Conservation (phyloP, 1,140 invertebrate genomes). For the Rhyacophila brunnea region DNA sequence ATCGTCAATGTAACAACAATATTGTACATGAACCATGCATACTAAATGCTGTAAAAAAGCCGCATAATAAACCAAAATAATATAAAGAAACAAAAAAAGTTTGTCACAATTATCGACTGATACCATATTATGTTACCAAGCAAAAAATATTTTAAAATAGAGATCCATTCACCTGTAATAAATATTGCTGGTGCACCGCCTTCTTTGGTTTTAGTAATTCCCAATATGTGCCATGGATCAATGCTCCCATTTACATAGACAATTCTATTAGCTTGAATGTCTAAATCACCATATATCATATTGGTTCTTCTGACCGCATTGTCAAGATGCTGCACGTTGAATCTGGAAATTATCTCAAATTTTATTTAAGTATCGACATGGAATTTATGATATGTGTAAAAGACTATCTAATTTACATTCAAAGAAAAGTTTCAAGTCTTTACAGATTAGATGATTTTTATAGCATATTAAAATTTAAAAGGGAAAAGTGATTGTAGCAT, state of each 20-base stretch:
- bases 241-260: constrained; percentile 88
- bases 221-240: constrained; percentile 91
- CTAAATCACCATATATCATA: constrained; percentile 73
- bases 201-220: constrained; percentile 61
- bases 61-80: too few species aligned
- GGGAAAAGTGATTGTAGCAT: too few species aligned
- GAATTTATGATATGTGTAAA: too few species aligned
- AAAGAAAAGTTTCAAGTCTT: too few species aligned
- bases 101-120: too few species aligned
- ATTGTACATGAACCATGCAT: not conserved
- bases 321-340: constrained; percentile 59
- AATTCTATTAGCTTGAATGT: constrained; percentile 70
- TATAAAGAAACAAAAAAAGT: constrained; percentile 3
- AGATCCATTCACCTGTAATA: constrained; percentile 60
- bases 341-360: constrained; percentile 46
- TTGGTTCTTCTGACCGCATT: constrained; percentile 70
- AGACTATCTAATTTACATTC: too few species aligned
- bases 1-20: constrained; percentile 9
- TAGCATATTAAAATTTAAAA: too few species aligned
- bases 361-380: too few species aligned
- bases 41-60: too few species aligned
- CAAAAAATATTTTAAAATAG: too few species aligned
- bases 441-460: too few species aligned
- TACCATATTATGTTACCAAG: too few species aligned
- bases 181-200: constrained; percentile 66